Evolutionary conservation across 2,797 vertebrate genomes (phyloP).

Genomic region (Buphagus erythrorhynchus): DNA sequence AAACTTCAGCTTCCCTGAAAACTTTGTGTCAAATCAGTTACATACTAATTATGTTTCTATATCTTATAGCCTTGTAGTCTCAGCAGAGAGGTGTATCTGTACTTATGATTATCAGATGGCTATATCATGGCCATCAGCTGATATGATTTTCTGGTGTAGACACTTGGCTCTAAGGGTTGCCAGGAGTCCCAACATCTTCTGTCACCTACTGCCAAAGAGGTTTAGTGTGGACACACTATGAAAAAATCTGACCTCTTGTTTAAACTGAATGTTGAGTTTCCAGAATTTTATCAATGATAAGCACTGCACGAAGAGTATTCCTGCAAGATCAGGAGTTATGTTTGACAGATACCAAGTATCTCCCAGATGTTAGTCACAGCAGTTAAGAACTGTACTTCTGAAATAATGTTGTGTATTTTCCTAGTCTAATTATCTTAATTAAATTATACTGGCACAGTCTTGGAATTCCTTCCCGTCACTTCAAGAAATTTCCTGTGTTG

Average conservation of each 20-base stretch:
- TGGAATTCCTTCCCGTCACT: not conserved
- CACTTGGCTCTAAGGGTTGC: not conserved
- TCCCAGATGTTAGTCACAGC: not conserved
- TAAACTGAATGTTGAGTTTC: not conserved
- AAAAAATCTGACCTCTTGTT: not conserved
- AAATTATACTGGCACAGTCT: not conserved
- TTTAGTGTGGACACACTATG: not conserved
- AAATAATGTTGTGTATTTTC: not conserved
- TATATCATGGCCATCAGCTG: not conserved
- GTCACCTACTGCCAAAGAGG: not conserved
- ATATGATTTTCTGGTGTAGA: not conserved
- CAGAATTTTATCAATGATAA: not conserved
- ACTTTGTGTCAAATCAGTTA: not conserved
- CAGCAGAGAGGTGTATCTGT: not conserved
- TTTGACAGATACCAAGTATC: not conserved
- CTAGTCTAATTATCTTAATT: not conserved
- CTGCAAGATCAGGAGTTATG: not conserved
- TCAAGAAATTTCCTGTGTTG: not conserved
- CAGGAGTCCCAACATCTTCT: not conserved
- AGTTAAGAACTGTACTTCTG: not conserved
- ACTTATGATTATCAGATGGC: not conserved
- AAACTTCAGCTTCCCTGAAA: not conserved
- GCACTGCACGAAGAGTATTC: not conserved
- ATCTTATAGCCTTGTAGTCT: not conserved
- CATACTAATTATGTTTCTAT: not conserved